Conservation (phyloP, 2,797 vertebrate genomes). For the Esox lucius region DNA sequence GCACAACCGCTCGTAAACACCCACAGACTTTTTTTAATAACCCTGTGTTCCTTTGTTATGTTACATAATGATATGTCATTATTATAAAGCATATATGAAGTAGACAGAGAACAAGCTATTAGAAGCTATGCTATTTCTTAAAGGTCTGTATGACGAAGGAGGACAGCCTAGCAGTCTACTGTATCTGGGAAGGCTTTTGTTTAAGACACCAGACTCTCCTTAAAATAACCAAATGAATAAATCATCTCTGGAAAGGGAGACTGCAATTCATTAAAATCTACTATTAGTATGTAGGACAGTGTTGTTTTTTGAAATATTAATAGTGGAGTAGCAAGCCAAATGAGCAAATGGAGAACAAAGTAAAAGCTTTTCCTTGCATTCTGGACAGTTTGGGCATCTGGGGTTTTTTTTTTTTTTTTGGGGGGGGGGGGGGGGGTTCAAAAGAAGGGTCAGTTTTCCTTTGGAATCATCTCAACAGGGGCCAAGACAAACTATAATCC, state of each 20-base stretch:
- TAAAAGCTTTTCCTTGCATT: neutral
- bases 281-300: neutral
- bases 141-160: too few species aligned
- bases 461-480: too few species aligned
- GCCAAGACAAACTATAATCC: neutral
- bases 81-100: too few species aligned
- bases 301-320: slow-evolving; percentile 3
- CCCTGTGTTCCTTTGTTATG: too few species aligned
- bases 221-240: neutral
- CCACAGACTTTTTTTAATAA: too few species aligned
- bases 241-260: neutral
- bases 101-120: too few species aligned
- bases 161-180: too few species aligned
- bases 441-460: neutral
- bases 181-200: too few species aligned
- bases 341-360: neutral
- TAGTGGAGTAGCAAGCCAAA: neutral
- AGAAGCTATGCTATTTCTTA: too few species aligned
- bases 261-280: neutral
- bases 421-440: neutral
- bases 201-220: neutral
- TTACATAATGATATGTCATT: too few species aligned
- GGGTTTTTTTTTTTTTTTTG: too few species aligned
- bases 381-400: too few species aligned
- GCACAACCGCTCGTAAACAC: neutral